phyloP scores from a whole-genome alignment of 1,140 invertebrate species.

The Thaumetopoea pityocampa region DNA sequence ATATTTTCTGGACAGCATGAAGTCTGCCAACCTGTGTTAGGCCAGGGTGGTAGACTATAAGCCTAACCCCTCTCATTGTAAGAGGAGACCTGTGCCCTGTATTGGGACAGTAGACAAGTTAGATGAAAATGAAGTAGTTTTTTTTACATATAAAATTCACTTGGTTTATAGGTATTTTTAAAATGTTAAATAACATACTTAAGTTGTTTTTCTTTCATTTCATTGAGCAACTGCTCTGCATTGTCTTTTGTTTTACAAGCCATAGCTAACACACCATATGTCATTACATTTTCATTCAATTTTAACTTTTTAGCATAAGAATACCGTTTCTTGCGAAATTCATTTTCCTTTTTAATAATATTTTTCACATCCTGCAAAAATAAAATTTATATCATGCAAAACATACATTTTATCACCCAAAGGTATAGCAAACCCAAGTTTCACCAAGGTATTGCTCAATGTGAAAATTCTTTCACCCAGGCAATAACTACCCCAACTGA shows the following conservation, averaged over 20 bases:
- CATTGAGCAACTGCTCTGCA: constrained; percentile 79
- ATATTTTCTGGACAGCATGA: too few relatives aligned
- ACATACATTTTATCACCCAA: too few relatives aligned
- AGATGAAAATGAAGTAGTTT: not conserved
- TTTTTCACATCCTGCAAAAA: constrained; percentile 77
- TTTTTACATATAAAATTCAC: not conserved
- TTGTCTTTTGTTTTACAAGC: constrained; percentile 80
- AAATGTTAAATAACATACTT: constrained; percentile 64
- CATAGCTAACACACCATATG: constrained; percentile 90
- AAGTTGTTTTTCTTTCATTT: constrained; percentile 81
- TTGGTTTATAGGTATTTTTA: constrained; percentile 3
- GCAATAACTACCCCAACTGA: too few relatives aligned
- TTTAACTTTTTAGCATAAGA: constrained; percentile 64
- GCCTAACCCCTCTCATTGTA: too few relatives aligned
- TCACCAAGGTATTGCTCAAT: too few relatives aligned
- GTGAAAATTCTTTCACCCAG: too few relatives aligned
- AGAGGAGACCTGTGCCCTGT: too few relatives aligned
- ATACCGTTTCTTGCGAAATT: constrained; percentile 38
- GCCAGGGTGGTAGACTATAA: too few relatives aligned
- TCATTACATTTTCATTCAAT: constrained; percentile 85
- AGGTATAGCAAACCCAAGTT: too few relatives aligned
- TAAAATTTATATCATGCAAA: constrained; percentile 4
- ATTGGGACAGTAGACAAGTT: too few relatives aligned
- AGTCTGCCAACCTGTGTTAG: too few relatives aligned
- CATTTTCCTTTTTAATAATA: constrained; percentile 76